Evolutionary conservation across 2,888 invertebrate genomes (phyloP).

Genomic region (Megalurothrips usitatus): DNA sequence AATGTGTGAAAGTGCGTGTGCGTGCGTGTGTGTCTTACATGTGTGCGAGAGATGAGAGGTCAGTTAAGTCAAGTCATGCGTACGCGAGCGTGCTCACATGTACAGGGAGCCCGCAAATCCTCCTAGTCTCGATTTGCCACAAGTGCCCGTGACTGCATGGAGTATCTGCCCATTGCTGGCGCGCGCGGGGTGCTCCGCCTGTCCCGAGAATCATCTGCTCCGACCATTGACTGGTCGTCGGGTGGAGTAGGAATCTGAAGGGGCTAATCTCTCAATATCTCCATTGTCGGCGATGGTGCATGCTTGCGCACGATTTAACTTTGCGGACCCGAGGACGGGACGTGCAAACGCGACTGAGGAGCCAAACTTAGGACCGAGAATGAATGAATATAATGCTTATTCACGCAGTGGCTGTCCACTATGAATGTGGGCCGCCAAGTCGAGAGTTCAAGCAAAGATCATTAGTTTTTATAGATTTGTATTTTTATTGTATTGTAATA

Average conservation of each 20-base stretch:
- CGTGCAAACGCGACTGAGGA: neutral
- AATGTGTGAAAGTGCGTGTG: neutral
- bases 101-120: no score
- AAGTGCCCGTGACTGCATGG: no score
- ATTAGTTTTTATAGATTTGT: slow-evolving; percentile 5
- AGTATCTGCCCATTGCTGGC: no score
- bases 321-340: neutral
- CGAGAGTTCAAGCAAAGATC: neutral
- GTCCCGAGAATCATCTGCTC: no score
- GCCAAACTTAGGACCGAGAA: neutral
- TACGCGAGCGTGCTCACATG: no score
- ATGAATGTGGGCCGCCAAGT: neutral
- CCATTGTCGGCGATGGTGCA: no score
- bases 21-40: neutral
- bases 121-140: neutral
- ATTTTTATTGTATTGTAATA: neutral
- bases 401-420: neutral
- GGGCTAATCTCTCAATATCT: no score
- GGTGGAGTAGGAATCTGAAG: no score
- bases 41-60: no score
- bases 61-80: no score
- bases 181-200: no score
- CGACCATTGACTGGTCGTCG: no score
- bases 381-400: neutral
- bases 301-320: neutral